A percentile compares a stretch with the other conserved stretches of the same genome.
Evolutionary conservation across 2,888 invertebrate genomes (phyloP).

Genomic region (Tribolium freemani): DNA sequence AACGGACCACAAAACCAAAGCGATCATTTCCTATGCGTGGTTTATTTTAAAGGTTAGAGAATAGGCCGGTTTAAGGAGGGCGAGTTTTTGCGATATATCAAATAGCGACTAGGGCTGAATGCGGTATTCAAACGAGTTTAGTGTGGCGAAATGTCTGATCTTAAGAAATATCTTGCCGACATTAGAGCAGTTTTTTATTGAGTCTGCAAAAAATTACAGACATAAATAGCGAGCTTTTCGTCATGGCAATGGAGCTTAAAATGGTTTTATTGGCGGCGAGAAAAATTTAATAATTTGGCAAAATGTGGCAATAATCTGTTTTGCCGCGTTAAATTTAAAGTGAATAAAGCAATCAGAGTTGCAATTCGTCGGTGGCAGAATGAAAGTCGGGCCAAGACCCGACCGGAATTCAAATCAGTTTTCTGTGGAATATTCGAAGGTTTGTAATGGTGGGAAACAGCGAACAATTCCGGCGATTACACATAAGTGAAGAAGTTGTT

Average conservation of each 20-base stretch:
- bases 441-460: not conserved
- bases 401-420: not conserved
- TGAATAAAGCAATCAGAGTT: not conserved
- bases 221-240: no score
- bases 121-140: no score
- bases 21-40: not conserved
- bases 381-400: not conserved
- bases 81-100: no score
- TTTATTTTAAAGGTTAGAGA: not conserved
- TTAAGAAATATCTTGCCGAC: not conserved
- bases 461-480: not conserved
- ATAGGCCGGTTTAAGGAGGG: not conserved
- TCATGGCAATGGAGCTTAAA: no score
- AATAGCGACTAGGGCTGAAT: no score
- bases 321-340: not conserved
- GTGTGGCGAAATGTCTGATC: not conserved
- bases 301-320: not conserved
- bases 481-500: not conserved
- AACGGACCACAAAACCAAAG: not conserved
- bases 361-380: not conserved
- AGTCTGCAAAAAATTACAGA: not conserved
- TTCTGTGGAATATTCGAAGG: not conserved
- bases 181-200: not conserved
- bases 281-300: no score
- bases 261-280: no score